phyloP scores from a whole-genome alignment of 2,113 vertebrate species.

The Sceloporus tristichus region DNA sequence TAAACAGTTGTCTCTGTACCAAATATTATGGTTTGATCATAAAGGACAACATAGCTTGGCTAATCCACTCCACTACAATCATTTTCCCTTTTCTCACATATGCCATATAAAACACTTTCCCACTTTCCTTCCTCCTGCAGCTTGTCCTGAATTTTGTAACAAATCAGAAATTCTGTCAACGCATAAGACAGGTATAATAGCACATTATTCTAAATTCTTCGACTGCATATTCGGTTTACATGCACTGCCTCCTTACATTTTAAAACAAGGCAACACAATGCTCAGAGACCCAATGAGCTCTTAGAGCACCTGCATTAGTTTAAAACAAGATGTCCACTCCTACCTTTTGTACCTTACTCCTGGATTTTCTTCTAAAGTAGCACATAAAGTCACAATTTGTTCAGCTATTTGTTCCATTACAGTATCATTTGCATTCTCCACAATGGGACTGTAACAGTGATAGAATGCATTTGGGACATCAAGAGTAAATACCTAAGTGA shows the following conservation, averaged over 20 bases:
- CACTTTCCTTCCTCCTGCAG: not conserved
- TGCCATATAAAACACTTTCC: not conserved
- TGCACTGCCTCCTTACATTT: not conserved
- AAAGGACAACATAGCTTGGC: too few species aligned
- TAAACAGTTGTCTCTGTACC: too few species aligned
- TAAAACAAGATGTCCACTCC: not conserved
- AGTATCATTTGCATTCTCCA: slow-evolving; percentile 78
- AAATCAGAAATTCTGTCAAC: not conserved
- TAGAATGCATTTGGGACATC: slow-evolving; percentile 89
- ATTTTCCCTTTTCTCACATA: not conserved
- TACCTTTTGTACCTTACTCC: slow-evolving; percentile 93
- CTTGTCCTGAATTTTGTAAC: not conserved
- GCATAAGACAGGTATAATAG: not conserved
- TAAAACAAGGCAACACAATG: not conserved
- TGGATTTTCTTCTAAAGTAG: slow-evolving; percentile 93
- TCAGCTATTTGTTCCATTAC: slow-evolving; percentile 88
- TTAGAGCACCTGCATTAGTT: not conserved
- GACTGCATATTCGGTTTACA: fast-evolving
- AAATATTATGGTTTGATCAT: too few species aligned
- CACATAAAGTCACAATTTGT: slow-evolving; percentile 94
- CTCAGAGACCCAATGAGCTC: not conserved
- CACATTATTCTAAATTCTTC: not conserved
- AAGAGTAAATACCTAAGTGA: slow-evolving; percentile 91
- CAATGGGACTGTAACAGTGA: slow-evolving; percentile 86
- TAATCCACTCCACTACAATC: too few species aligned